Evolutionary conservation across 1,140 invertebrate species (phyloP), one percentile per base, ranked within the genome.

Genomic region (Lepidurus packardi): DNA sequence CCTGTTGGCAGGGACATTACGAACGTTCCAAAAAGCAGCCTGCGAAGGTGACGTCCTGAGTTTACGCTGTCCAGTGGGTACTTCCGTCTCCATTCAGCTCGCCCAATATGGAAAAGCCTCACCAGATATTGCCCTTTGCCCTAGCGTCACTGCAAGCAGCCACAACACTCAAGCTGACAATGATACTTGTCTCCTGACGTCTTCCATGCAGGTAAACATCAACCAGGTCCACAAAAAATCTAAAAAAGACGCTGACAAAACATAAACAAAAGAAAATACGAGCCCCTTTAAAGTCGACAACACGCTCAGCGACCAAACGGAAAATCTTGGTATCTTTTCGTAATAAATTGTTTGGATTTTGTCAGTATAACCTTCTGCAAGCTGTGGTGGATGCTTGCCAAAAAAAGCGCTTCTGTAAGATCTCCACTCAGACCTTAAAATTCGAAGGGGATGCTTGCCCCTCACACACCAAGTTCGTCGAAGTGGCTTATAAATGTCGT

Each of bases 401-500:
- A 85, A 95, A 96, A 87, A 93, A 95, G 85, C 85, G 91, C 24
- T 90, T 92, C 81, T 97, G 95, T 87, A 92, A 92, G 83, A 92
- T 97, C 82, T 90, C 92, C 83, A 77, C 76, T 11, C 44, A 45
- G 11, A 65, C 65, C 34, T 45, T 77, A 9, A 84, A 90, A 65
- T 94, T 95, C 83, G 91, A 91, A 43, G 89, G 90, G 5, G 94
- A 97, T 85, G 94, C 94, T 0, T 97, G 95, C 84, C 94, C 94
- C 42, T 91, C 91, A 47, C 75, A 80, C 9, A 87, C 90, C 43
- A 96, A 96, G 86, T 95, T 94, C 84, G 92, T 96, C 81, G 93
- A 96, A 86, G 92, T 97, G 41, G 93, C 93, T 79, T 97, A 94
- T 87, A 96, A 96, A 86, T 98, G 95, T 88, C 90, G 93, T 85